These are phyloP conservation scores for Bubo blakistoni DNA, from an alignment of 2,113 vertebrate genomes.

Conservation along the genomic window DNA sequence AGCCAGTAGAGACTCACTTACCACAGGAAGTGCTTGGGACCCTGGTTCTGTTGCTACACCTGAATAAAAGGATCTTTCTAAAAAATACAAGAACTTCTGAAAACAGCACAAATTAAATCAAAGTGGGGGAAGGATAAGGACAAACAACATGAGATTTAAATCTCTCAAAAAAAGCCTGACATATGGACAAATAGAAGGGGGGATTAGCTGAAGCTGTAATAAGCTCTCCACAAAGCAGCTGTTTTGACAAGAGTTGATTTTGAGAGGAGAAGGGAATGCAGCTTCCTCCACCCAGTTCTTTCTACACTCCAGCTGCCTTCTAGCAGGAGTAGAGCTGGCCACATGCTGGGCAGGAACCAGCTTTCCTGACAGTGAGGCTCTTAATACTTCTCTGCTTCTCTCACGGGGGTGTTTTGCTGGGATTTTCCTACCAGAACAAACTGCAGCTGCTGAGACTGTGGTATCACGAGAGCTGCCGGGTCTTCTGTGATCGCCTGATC, in stretches of 20 bases:
- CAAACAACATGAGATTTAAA: not conserved
- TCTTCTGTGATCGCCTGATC: conserved; percentile 89
- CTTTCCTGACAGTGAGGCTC: not conserved
- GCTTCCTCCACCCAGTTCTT: not conserved
- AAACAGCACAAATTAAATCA: not conserved
- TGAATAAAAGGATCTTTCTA: not conserved
- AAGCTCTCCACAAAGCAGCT: conserved; percentile 28
- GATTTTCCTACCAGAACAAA: conserved; percentile 74
- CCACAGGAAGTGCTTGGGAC: not conserved
- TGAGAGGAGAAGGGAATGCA: not conserved
- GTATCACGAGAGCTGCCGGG: conserved; percentile 90
- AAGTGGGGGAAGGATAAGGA: not conserved
- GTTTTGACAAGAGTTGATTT: not conserved
- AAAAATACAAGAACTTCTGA: not conserved
- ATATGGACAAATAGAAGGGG: not conserved
- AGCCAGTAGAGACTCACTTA: not conserved
- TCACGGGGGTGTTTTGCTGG: not conserved
- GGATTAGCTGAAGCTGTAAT: not conserved
- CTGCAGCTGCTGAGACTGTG: conserved; percentile 82
- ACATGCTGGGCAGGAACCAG: not conserved
- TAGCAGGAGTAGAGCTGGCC: not conserved
- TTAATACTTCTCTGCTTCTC: not conserved
- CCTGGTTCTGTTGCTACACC: not conserved
- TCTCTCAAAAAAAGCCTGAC: not conserved
- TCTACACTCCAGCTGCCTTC: not conserved